Evolutionary conservation across 2,797 vertebrate genomes (phyloP).

Genomic region (Mormyrus proboscirostris): DNA sequence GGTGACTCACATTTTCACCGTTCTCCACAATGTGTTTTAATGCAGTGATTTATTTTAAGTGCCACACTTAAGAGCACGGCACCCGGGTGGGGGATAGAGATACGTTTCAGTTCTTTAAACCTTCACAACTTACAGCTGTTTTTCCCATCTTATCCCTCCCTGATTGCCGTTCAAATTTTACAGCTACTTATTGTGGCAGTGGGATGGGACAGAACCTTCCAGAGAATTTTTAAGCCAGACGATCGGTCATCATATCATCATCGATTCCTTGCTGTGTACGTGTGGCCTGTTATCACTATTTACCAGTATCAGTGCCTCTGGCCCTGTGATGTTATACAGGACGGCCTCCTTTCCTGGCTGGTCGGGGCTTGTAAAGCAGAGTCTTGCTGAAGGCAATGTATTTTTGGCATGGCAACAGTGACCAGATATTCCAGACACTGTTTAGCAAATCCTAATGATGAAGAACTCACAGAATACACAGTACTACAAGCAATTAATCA

Average conservation of each 20-base stretch:
- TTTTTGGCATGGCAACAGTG: constrained; percentile 5
- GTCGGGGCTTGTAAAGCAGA: neutral
- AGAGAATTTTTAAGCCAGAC: neutral
- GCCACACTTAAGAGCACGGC: neutral
- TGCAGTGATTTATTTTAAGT: neutral
- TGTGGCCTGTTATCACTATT: neutral
- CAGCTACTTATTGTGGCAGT: neutral
- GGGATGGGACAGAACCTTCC: neutral
- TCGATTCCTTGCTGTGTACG: neutral
- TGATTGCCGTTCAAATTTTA: neutral
- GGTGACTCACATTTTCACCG: neutral
- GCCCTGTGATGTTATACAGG: neutral
- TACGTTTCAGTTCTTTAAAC: neutral
- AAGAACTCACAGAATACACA: neutral
- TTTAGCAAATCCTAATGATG: constrained; percentile 4
- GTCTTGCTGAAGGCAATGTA: constrained; percentile 2
- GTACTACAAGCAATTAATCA: neutral
- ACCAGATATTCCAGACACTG: constrained; percentile 10
- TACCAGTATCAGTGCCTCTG: neutral
- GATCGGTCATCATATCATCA: neutral
- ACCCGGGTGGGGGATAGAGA: neutral
- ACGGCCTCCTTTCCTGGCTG: neutral
- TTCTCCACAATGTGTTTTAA: neutral
- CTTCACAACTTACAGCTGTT: neutral
- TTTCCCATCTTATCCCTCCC: neutral